A percentile compares a stretch with the other conserved stretches of the same genome.
phyloP scores from a whole-genome alignment of 2,888 invertebrate genomes.

The Drosophila mimetica region DNA sequence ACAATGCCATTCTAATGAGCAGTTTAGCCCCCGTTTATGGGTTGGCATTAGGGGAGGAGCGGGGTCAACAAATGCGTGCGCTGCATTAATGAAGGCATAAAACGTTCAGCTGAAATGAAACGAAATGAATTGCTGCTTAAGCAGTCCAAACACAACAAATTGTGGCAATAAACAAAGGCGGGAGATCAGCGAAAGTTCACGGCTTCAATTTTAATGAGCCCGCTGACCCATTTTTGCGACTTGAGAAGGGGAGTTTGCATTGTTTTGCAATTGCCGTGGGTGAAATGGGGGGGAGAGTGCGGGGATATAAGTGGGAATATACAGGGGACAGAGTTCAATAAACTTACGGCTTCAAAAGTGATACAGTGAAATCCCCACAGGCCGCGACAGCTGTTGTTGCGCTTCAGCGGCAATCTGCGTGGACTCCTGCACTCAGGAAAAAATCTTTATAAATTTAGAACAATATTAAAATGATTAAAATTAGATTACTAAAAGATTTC shows the following conservation, averaged over 20 bases:
- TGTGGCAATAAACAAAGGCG: conserved; percentile 48
- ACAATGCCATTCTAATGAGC: conserved; percentile 69
- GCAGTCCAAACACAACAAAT: conserved; percentile 54
- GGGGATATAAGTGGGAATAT: neutral
- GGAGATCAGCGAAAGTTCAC: conserved; percentile 60
- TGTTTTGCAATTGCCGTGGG: conserved; percentile 52
- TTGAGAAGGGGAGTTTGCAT: conserved; percentile 43
- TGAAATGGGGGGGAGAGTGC: neutral
- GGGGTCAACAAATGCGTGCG: conserved; percentile 59
- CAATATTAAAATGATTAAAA: neutral
- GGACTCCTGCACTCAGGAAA: conserved; percentile 12
- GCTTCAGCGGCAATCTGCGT: conserved; percentile 66
- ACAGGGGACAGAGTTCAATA: conserved; percentile 61
- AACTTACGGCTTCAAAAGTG: conserved; percentile 51
- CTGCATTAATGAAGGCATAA: conserved; percentile 62
- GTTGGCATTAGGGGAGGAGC: conserved; percentile 1
- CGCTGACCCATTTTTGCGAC: conserved; percentile 60
- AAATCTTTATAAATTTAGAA: neutral
- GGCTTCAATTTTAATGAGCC: conserved; percentile 55
- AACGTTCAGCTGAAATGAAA: conserved; percentile 15
- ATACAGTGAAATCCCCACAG: conserved; percentile 52
- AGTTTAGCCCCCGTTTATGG: conserved; percentile 69
- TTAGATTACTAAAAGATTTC: neutral
- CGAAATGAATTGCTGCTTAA: conserved; percentile 49
- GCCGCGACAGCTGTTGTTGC: conserved; percentile 66